Evolutionary conservation across 2,797 vertebrate species (phyloP).

Genomic region (Gorsachius magnificus): DNA sequence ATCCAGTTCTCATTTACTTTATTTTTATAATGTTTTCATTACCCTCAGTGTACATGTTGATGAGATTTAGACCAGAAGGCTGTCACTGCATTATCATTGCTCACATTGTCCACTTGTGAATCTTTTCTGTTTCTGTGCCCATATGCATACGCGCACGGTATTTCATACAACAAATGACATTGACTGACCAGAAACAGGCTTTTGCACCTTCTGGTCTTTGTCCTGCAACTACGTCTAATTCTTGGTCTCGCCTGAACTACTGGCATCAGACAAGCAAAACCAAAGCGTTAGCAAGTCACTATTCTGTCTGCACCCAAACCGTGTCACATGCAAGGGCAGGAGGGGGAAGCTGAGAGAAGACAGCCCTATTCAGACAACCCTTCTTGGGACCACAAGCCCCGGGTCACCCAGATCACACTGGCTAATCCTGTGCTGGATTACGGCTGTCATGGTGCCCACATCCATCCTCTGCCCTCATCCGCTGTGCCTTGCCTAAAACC

Average conservation of each 20-base stretch:
- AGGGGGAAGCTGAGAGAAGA: neutral
- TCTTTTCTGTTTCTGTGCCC: neutral
- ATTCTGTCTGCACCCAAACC: neutral
- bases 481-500: neutral
- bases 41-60: neutral
- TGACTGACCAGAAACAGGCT: neutral
- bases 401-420: fast-evolving
- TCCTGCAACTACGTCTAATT: neutral
- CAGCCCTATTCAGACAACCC: fast-evolving
- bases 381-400: neutral
- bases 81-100: neutral
- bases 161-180: neutral
- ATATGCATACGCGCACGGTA: fast-evolving
- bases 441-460: fast-evolving
- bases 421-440: neutral
- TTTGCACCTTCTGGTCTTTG: neutral
- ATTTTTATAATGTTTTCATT: neutral
- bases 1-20: neutral
- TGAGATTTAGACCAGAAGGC: neutral
- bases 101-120: neutral
- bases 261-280: neutral
- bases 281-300: fast-evolving
- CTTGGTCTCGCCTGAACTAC: neutral
- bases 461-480: neutral
- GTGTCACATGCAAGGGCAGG: fast-evolving